Percentiles rank a stretch among this genome's conserved stretches.
phyloP scores from a whole-genome alignment of 2,797 vertebrate species.

The Thunnus albacares region DNA sequence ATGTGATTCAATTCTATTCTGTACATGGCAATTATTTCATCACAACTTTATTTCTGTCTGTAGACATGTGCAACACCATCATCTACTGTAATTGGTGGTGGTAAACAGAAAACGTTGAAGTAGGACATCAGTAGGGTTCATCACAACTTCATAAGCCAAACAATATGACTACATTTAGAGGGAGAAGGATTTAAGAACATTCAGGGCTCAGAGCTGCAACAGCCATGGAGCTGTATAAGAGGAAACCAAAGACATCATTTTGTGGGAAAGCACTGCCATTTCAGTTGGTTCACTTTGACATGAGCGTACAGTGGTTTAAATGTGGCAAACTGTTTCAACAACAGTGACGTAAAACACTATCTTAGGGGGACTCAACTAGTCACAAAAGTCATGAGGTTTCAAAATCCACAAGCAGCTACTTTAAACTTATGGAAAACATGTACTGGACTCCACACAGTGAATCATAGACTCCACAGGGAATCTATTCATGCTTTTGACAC shows the following conservation, averaged over 20 bases:
- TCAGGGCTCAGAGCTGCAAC: neutral
- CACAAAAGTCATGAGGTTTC: neutral
- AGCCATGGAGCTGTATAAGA: neutral
- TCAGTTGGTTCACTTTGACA: neutral
- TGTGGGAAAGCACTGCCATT: constrained; percentile 7
- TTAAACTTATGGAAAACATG: neutral
- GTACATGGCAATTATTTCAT: neutral
- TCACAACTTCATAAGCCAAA: constrained; percentile 3
- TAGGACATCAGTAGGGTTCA: neutral
- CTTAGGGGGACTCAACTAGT: neutral
- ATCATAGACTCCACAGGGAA: neutral
- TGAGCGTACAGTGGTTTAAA: neutral
- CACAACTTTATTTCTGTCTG: neutral
- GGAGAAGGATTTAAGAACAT: neutral
- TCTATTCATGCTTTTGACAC: constrained; percentile 1
- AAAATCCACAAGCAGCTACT: neutral
- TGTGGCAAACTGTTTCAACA: neutral
- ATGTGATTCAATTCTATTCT: neutral
- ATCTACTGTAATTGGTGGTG: neutral
- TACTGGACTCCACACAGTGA: neutral
- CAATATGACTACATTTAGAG: neutral
- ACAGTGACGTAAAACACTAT: neutral
- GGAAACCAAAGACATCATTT: neutral
- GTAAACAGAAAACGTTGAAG: neutral
- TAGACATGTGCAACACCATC: neutral